Percentiles rank a stretch among this genome's conserved stretches.
Conservation (phyloP, 2,888 invertebrate genomes). For the Macrosoma leucophasiata region DNA sequence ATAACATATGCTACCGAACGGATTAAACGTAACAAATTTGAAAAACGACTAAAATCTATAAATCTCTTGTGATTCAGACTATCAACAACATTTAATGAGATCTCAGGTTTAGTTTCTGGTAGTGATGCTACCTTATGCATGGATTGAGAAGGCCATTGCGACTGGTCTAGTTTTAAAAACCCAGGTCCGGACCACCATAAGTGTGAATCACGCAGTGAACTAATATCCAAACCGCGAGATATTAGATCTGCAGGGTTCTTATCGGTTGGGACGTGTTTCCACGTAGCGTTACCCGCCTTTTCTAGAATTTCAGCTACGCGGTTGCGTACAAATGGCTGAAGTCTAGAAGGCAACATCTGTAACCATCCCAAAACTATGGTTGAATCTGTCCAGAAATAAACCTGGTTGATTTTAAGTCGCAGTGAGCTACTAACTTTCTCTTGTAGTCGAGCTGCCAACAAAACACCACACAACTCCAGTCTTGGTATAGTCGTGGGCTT, state of each 20-base stretch:
- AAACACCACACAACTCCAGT: no score
- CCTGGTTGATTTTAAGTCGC: no score
- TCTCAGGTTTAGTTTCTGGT: not conserved
- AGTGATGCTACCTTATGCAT: no score
- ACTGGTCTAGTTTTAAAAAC: not conserved
- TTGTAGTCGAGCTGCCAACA: no score
- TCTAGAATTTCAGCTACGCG: not conserved
- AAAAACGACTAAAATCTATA: no score
- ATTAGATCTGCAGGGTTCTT: conserved; percentile 11
- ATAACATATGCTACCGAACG: not conserved
- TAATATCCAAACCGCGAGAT: conserved; percentile 10
- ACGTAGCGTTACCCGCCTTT: not conserved
- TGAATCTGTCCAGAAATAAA: no score
- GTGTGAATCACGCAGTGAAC: not conserved
- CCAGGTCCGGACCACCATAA: conserved; percentile 10
- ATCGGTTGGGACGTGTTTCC: conserved; percentile 8
- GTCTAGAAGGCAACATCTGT: no score
- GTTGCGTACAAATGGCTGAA: no score
- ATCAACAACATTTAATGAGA: not conserved
- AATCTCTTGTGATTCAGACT: not conserved
- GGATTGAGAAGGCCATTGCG: no score
- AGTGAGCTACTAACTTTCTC: no score
- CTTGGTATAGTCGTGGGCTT: no score
- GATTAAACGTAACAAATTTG: not conserved
- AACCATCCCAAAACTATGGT: no score